A percentile compares a stretch with the other conserved stretches of the same genome.
phyloP scores from a whole-genome alignment of 2,797 vertebrate species.

The Xyrichtys novacula region DNA sequence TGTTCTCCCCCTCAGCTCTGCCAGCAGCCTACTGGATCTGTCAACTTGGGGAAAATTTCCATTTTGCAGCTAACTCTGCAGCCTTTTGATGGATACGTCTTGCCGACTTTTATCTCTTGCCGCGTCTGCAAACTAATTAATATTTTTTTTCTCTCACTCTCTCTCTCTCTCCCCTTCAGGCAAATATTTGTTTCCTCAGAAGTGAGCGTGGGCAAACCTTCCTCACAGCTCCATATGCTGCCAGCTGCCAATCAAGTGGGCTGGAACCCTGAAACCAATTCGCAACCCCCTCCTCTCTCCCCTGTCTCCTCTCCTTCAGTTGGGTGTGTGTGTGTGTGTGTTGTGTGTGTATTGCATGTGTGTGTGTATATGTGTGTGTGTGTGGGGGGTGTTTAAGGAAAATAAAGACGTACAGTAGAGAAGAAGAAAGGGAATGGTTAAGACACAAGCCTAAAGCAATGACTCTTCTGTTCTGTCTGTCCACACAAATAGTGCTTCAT shows the following conservation, averaged over 20 bases:
- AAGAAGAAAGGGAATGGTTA: conserved; percentile 45
- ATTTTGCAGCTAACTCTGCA: conserved; percentile 91
- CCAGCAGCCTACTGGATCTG: conserved; percentile 88
- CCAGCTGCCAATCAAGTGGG: conserved; percentile 93
- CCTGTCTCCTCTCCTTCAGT: conserved; percentile 53
- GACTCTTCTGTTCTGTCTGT: conserved; percentile 52
- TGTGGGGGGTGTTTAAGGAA: conserved; percentile 41
- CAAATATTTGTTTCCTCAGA: conserved; percentile 97
- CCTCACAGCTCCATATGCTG: conserved; percentile 92
- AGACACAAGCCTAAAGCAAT: conserved; percentile 54
- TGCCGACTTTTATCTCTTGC: conserved; percentile 93
- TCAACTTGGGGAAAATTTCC: conserved; percentile 95
- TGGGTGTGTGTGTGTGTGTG: conserved; percentile 27
- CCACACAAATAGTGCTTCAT: conserved; percentile 24
- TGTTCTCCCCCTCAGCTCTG: conserved; percentile 88
- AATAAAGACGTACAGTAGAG: conserved; percentile 65
- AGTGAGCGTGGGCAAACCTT: conserved; percentile 95
- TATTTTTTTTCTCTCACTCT: conserved; percentile 82
- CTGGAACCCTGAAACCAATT: conserved; percentile 83
- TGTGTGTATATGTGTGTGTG: conserved; percentile 14
- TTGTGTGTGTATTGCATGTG: conserved; percentile 20
- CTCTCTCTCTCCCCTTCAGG: conserved; percentile 86
- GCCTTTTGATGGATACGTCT: conserved; percentile 95
- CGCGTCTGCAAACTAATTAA: conserved; percentile 98
- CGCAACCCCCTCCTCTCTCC: conserved; percentile 57